phyloP scores from a whole-genome alignment of 2,113 vertebrate species.

The Chitala chitala region DNA sequence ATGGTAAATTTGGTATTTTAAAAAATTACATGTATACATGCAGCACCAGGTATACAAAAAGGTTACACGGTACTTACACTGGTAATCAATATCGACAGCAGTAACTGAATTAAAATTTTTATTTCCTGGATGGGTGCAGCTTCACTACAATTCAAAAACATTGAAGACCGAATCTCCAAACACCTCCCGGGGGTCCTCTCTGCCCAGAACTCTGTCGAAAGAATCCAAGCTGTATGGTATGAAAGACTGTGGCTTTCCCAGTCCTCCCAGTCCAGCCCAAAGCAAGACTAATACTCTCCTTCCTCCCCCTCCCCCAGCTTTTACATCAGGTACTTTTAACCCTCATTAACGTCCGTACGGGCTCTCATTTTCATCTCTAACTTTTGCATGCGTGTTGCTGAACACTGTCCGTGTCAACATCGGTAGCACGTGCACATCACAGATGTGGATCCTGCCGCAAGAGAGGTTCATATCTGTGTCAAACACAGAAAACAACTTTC shows the following conservation, averaged over 20 bases:
- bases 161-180: conserved; percentile 93
- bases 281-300: conserved; percentile 92
- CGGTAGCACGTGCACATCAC: too few species aligned
- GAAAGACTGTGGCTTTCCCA: conserved; percentile 66
- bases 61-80: too few species aligned
- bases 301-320: conserved; percentile 90
- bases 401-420: too few species aligned
- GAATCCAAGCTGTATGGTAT: conserved; percentile 99
- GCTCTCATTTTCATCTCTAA: neutral
- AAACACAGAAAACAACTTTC: too few species aligned
- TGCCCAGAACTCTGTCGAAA: conserved; percentile 95
- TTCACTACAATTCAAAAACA: conserved; percentile 98
- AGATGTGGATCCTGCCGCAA: too few species aligned
- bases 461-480: too few species aligned
- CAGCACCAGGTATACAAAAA: too few species aligned
- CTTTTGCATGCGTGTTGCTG: neutral
- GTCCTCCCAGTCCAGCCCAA: conserved; percentile 72
- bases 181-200: conserved; percentile 87
- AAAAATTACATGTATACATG: too few species aligned
- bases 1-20: too few species aligned
- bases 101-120: neutral
- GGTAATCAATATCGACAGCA: neutral
- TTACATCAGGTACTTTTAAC: conserved; percentile 82
- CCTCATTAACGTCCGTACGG: neutral
- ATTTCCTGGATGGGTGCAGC: conserved; percentile 49